phyloP scores from a whole-genome alignment of 1,140 invertebrate genomes.

The Scylla paramamosain region DNA sequence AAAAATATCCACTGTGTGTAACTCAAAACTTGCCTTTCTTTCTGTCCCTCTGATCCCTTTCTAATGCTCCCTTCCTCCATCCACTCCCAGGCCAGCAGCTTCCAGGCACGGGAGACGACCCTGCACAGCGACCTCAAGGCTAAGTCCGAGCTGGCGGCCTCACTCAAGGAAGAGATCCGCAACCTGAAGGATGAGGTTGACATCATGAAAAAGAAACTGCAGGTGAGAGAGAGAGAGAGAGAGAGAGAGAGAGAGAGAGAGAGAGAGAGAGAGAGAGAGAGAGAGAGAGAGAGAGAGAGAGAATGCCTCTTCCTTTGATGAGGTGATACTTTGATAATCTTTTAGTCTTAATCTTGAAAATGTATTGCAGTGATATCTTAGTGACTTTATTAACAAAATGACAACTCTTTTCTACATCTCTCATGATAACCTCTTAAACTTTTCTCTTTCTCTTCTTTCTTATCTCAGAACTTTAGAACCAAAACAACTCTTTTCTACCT shows the following conservation, averaged over 20 bases:
- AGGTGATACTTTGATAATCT: too few species aligned
- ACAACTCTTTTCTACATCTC: too few species aligned
- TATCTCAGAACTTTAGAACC: too few species aligned
- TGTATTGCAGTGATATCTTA: too few species aligned
- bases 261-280: too few species aligned
- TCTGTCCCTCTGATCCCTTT: background rate
- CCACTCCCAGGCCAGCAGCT: constrained; percentile 42
- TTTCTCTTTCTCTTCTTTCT: too few species aligned
- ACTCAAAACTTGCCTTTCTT: background rate
- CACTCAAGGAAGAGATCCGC: constrained; percentile 74
- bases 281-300: too few species aligned
- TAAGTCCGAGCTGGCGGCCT: constrained; percentile 73
- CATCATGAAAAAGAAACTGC: constrained; percentile 75
- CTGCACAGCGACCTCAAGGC: constrained; percentile 72
- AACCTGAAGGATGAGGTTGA: constrained; percentile 76
- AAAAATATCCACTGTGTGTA: background rate
- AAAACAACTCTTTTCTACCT: too few species aligned
- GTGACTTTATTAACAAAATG: too few species aligned
- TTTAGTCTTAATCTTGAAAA: background rate
- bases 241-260: too few species aligned
- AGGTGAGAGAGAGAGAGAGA: constrained; percentile 59
- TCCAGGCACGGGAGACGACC: constrained; percentile 61
- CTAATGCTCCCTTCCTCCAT: background rate
- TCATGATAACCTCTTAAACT: too few species aligned
- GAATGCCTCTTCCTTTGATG: too few species aligned